Conservation (phyloP, 1,140 invertebrate species). For the Cotesia typhae region DNA sequence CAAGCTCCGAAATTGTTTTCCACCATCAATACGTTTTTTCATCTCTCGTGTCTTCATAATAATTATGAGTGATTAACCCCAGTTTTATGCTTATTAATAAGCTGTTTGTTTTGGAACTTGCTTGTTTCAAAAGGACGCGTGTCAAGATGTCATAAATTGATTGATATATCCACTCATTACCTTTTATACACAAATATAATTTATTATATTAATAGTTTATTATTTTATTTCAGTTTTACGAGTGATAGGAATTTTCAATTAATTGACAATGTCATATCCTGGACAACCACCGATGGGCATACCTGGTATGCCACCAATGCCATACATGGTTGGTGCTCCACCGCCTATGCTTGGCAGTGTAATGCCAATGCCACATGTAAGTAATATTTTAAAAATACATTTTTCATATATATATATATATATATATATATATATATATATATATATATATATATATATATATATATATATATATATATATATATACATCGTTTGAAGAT, state of each 20-base stretch:
- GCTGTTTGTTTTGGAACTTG: too few species aligned
- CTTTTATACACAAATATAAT: background rate
- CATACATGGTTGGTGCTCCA: constrained; percentile 63
- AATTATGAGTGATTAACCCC: too few species aligned
- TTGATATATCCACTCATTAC: too few species aligned
- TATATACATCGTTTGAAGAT: constrained; percentile 17
- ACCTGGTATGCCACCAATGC: constrained; percentile 65
- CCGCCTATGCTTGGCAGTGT: constrained; percentile 64
- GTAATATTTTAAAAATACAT: constrained; percentile 40
- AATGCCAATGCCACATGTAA: constrained; percentile 65
- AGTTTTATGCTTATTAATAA: too few species aligned
- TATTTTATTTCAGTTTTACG: constrained; percentile 5
- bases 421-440: constrained; percentile 11
- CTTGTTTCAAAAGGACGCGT: background rate
- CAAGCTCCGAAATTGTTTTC: constrained; percentile 6
- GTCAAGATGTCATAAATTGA: constrained; percentile 8
- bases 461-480: constrained; percentile 4
- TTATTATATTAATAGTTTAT: background rate
- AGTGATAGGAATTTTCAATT: constrained; percentile 27
- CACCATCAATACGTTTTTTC: background rate
- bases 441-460: constrained; percentile 7
- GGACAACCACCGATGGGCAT: constrained; percentile 64
- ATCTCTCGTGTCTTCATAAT: background rate
- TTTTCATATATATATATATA: constrained; percentile 6
- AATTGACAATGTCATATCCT: constrained; percentile 60